phyloP scores from a whole-genome alignment of 2,797 vertebrate species.

The Neopelma chrysocephalum region DNA sequence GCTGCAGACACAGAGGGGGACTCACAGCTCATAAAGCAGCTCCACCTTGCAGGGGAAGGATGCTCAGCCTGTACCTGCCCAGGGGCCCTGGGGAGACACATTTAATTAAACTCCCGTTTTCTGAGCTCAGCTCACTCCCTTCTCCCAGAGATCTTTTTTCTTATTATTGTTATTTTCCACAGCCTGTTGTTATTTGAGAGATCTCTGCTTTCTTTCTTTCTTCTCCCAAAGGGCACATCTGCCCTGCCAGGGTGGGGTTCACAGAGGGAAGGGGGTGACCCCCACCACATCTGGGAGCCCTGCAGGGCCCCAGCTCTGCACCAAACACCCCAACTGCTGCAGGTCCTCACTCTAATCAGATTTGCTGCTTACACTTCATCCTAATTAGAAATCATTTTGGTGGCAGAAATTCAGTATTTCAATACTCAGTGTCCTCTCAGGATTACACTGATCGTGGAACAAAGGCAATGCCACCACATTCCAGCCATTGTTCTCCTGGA shows the following conservation, averaged over 20 bases:
- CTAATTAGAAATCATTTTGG: constrained; percentile 4
- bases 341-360: neutral
- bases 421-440: neutral
- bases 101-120: neutral
- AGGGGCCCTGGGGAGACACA: neutral
- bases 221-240: neutral
- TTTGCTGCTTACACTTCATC: neutral
- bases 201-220: neutral
- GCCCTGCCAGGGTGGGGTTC: neutral
- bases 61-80: neutral
- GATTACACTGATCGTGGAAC: neutral
- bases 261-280: neutral
- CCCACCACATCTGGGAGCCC: neutral
- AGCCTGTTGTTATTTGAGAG: neutral
- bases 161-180: neutral
- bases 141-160: neutral
- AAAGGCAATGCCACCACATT: neutral
- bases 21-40: neutral
- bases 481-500: neutral
- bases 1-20: neutral
- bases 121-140: neutral
- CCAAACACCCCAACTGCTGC: neutral
- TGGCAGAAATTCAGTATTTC: neutral
- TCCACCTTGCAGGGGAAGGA: neutral
- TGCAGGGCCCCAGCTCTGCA: neutral